Conservation (phyloP, 2,888 invertebrate species). For the Pomacea canaliculata region DNA sequence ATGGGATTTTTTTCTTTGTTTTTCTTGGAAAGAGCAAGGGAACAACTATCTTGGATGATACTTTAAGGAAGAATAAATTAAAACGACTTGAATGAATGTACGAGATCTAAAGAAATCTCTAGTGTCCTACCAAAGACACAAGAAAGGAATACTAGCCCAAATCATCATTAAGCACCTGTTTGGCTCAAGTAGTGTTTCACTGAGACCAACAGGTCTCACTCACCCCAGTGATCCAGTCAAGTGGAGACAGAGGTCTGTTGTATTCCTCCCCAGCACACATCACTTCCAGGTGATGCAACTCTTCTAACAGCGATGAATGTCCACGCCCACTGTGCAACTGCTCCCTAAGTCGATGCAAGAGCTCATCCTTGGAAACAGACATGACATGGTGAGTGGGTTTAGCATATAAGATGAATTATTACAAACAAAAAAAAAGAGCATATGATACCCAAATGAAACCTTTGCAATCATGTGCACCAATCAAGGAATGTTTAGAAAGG, state of each 20-base stretch:
- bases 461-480: background rate
- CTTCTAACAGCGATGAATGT: constrained; percentile 48
- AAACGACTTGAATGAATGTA: too few relatives aligned
- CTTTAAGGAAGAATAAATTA: too few relatives aligned
- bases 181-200: too few relatives aligned
- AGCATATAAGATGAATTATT: background rate
- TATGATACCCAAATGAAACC: background rate
- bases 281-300: constrained; percentile 46
- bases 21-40: too few relatives aligned
- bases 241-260: constrained; percentile 39
- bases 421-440: background rate
- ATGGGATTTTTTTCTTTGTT: too few relatives aligned
- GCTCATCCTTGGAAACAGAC: constrained; percentile 52
- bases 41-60: too few relatives aligned
- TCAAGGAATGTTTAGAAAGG: too few relatives aligned
- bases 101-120: too few relatives aligned
- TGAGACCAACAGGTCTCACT: background rate
- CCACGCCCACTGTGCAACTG: constrained; percentile 49
- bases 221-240: constrained; percentile 23
- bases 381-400: background rate
- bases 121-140: too few relatives aligned
- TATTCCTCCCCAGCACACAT: constrained; percentile 48
- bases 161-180: too few relatives aligned
- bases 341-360: constrained; percentile 52
- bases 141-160: too few relatives aligned